phyloP scores from a whole-genome alignment of 2,888 invertebrate genomes.

The Papilio protenor region DNA sequence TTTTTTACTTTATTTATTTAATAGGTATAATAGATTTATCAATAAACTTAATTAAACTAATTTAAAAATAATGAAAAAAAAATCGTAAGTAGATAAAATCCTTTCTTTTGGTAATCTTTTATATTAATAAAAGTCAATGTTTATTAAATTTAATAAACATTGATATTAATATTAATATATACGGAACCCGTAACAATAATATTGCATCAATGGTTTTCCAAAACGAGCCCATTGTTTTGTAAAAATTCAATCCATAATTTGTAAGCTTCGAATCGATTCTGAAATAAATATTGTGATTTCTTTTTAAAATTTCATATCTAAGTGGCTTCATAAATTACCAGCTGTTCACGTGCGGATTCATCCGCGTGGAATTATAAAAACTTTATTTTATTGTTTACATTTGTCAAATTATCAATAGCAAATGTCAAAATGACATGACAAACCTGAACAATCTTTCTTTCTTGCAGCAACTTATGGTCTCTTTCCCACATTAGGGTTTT shows the following conservation, averaged over 20 bases:
- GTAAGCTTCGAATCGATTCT: slow-evolving; percentile 18
- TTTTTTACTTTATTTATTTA: too few relatives aligned
- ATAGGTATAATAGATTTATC: too few relatives aligned
- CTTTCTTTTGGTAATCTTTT: not conserved
- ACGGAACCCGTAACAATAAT: not conserved
- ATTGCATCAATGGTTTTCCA: slow-evolving; percentile 21
- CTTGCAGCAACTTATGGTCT: too few relatives aligned
- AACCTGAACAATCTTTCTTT: too few relatives aligned
- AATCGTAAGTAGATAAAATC: not conserved
- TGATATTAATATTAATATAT: not conserved
- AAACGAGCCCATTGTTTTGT: slow-evolving; percentile 46
- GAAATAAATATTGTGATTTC: slow-evolving; percentile 3
- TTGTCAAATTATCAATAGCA: too few relatives aligned
- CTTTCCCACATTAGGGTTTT: too few relatives aligned
- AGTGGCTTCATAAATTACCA: not conserved
- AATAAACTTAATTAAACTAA: too few relatives aligned
- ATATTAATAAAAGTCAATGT: not conserved
- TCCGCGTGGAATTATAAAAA: too few relatives aligned
- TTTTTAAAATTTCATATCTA: not conserved
- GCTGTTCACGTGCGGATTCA: too few relatives aligned
- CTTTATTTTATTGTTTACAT: too few relatives aligned
- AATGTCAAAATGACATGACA: too few relatives aligned
- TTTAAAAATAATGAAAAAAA: too few relatives aligned
- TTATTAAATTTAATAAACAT: not conserved
- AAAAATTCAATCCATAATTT: slow-evolving; percentile 46